Evolutionary conservation across 2,888 invertebrate species (phyloP).

Genomic region (Xanthorhoe spadicearia): DNA sequence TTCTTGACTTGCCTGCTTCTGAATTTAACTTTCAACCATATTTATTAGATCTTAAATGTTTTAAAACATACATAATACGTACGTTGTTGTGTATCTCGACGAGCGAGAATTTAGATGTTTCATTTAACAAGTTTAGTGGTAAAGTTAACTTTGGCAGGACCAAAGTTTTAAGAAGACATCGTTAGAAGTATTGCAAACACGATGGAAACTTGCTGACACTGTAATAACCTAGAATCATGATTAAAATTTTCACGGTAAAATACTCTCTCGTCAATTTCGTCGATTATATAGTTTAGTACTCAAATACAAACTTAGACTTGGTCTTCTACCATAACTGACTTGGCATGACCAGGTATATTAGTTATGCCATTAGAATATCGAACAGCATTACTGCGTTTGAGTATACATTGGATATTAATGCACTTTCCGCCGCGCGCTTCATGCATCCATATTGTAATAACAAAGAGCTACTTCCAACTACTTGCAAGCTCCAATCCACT

Average conservation of each 20-base stretch:
- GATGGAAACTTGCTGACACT: slow-evolving; percentile 58
- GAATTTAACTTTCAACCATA: background rate
- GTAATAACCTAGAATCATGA: slow-evolving; percentile 38
- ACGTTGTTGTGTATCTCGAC: background rate
- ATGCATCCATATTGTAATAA: slow-evolving; percentile 42
- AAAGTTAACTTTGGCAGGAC: slow-evolving; percentile 55
- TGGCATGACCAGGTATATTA: slow-evolving; percentile 1
- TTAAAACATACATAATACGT: background rate
- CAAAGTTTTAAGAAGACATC: slow-evolving; percentile 63
- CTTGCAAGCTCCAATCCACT: slow-evolving; percentile 39
- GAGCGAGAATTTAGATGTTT: slow-evolving; percentile 9
- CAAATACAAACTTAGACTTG: background rate
- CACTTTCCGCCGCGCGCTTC: slow-evolving; percentile 36
- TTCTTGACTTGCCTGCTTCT: background rate
- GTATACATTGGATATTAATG: slow-evolving; percentile 37
- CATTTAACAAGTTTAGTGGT: background rate
- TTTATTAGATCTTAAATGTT: background rate
- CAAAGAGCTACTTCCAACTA: slow-evolving; percentile 34
- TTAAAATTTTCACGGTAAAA: background rate
- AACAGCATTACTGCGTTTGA: slow-evolving; percentile 31
- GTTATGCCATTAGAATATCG: slow-evolving; percentile 28
- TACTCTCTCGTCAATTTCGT: background rate
- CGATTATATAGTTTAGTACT: too few species aligned
- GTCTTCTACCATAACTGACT: background rate
- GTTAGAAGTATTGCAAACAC: slow-evolving; percentile 58